These are phyloP conservation scores for Luidia sarsii DNA, from an alignment of 53 echinoderm and acorn worm genomes.

Conservation along the genomic window DNA sequence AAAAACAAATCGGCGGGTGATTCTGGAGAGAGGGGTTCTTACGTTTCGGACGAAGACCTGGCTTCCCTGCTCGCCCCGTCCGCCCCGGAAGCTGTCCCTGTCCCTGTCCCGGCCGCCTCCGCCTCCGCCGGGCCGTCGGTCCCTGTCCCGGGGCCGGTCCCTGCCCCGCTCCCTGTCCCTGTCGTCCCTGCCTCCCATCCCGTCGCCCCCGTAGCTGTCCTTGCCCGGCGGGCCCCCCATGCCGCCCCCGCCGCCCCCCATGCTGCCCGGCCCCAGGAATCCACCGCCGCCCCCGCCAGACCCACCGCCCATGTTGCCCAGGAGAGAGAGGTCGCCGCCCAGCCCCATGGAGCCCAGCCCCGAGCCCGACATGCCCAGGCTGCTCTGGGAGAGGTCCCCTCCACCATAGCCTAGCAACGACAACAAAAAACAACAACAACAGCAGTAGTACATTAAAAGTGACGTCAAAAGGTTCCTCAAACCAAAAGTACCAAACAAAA, in stretches of 20 bases:
- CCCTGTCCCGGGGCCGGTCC: slow-evolving; percentile 38
- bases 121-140: slow-evolving; percentile 44
- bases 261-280: slow-evolving; percentile 43
- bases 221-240: slow-evolving; percentile 12
- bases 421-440: no score
- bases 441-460: no score
- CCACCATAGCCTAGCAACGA: slow-evolving; percentile 31
- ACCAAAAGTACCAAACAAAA: no score
- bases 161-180: slow-evolving; percentile 50
- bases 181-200: slow-evolving; percentile 57
- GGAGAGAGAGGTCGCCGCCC: slow-evolving; percentile 40
- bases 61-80: slow-evolving; percentile 54
- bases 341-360: slow-evolving; percentile 41
- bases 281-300: slow-evolving; percentile 29
- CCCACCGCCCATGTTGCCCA: slow-evolving; percentile 53
- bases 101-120: slow-evolving; percentile 59
- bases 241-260: slow-evolving; percentile 21
- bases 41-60: slow-evolving; percentile 96
- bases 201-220: slow-evolving; percentile 39
- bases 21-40: slow-evolving; percentile 46
- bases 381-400: slow-evolving; percentile 35
- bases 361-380: slow-evolving; percentile 42
- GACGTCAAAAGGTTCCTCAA: no score
- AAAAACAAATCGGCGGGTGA: no score
- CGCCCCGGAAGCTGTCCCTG: slow-evolving; percentile 42